These are phyloP conservation scores for Notoglanidium macrostoma DNA, from an alignment of 2,797 vertebrate species.

Conservation along the genomic window DNA sequence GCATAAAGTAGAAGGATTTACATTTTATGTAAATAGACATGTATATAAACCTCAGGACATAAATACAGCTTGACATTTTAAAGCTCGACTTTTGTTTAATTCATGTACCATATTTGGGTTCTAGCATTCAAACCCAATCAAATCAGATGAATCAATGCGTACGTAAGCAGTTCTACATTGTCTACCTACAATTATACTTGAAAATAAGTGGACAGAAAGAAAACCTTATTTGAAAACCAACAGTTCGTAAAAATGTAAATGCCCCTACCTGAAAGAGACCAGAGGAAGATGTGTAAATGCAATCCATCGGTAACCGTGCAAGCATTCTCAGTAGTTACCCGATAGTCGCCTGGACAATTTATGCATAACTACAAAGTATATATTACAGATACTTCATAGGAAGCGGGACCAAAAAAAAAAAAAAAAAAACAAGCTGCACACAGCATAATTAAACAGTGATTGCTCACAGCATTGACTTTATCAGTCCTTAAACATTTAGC, in stretches of 20 bases:
- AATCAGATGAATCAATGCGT: background rate
- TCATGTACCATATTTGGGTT: background rate
- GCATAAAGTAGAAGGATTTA: background rate
- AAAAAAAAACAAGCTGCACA: background rate
- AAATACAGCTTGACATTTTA: background rate
- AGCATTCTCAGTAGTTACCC: background rate
- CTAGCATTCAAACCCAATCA: background rate
- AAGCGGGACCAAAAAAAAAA: background rate
- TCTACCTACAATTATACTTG: background rate
- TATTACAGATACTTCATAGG: background rate
- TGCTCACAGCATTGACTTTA: background rate
- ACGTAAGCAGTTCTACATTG: background rate
- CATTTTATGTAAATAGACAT: background rate
- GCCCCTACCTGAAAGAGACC: background rate
- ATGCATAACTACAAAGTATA: background rate
- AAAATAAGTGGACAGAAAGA: background rate
- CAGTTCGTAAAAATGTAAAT: background rate
- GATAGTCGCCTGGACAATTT: background rate
- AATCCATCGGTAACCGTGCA: background rate
- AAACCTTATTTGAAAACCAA: background rate
- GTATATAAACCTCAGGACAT: background rate
- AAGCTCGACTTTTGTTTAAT: background rate
- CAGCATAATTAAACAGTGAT: background rate
- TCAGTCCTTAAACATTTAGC: background rate
- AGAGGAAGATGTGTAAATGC: background rate